Conservation (phyloP, 2,888 invertebrate genomes). For the Conops quadrifasciatus region DNA sequence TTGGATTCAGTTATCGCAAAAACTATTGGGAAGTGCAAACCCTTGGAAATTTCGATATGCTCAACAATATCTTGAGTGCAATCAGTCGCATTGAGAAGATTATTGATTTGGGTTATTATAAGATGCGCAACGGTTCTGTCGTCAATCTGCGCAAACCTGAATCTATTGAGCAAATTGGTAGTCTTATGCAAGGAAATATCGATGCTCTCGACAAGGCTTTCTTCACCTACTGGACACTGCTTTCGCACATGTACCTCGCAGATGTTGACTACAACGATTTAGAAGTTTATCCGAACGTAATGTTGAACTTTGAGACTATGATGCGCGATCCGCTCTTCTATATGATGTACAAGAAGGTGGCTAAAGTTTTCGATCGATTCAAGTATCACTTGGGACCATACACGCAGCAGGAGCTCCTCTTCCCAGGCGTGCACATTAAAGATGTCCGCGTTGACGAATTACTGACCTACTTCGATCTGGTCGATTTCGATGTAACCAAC, state of each 20-base stretch:
- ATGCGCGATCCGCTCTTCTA: conserved; percentile 78
- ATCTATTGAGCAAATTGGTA: conserved; percentile 68
- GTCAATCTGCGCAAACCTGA: conserved; percentile 55
- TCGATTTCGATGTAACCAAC: conserved; percentile 69
- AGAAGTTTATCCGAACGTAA: conserved; percentile 68
- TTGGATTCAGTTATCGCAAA: conserved; percentile 71
- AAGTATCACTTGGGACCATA: conserved; percentile 69
- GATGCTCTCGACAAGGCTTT: conserved; percentile 54
- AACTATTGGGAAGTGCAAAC: conserved; percentile 67
- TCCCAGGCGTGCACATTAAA: conserved; percentile 71
- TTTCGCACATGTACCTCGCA: conserved; percentile 44
- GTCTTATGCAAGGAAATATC: conserved; percentile 67
- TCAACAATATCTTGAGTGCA: conserved; percentile 40
- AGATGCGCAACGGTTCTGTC: conserved; percentile 46
- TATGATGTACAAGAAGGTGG: conserved; percentile 71
- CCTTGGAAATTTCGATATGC: conserved; percentile 53
- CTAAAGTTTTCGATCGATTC: conserved; percentile 69
- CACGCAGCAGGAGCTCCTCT: conserved; percentile 69
- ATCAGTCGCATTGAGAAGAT: conserved; percentile 66
- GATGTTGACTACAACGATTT: conserved; percentile 46
- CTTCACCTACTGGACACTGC: conserved; percentile 48
- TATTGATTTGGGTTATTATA: conserved; percentile 66
- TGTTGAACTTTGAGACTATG: conserved; percentile 73
- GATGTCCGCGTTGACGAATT: conserved; percentile 73
- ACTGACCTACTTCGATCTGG: conserved; percentile 74